Evolutionary conservation across 1,140 invertebrate genomes (phyloP).

Genomic region (Aphidius gifuensis): DNA sequence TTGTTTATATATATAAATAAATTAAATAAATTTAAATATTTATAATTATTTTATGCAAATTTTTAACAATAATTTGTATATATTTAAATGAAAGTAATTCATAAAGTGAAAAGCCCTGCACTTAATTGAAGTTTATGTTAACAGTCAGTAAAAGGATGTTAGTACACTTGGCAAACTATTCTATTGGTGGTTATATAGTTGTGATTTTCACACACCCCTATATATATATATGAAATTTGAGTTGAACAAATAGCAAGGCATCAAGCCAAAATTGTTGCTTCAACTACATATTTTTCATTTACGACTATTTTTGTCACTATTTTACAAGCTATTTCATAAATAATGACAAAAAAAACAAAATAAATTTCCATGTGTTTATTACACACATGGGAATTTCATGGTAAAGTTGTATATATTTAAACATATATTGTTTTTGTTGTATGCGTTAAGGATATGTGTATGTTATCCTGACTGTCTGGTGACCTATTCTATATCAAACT

Average conservation of each 20-base stretch:
- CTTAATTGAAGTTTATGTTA: slow-evolving; percentile 30
- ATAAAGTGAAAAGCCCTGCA: not conserved
- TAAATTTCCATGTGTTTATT: too few relatives aligned
- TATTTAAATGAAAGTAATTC: too few relatives aligned
- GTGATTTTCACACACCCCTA: not conserved
- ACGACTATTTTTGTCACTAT: not conserved
- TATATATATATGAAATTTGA: not conserved
- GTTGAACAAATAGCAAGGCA: not conserved
- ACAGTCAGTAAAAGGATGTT: slow-evolving; percentile 11
- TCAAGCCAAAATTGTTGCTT: slow-evolving; percentile 32
- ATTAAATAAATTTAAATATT: too few relatives aligned
- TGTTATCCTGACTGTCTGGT: not conserved
- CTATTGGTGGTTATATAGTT: not conserved
- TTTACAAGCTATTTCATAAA: not conserved
- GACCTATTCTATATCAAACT: not conserved
- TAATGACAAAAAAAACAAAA: too few relatives aligned
- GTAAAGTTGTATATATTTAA: too few relatives aligned
- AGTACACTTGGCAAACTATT: slow-evolving; percentile 19
- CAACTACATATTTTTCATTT: slow-evolving; percentile 22
- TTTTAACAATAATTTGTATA: too few relatives aligned
- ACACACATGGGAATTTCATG: too few relatives aligned
- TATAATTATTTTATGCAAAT: too few relatives aligned
- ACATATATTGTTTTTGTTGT: too few relatives aligned
- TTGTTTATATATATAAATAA: too few relatives aligned
- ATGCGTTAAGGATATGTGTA: too few relatives aligned